Percentiles rank a stretch among this genome's conserved stretches.
These are phyloP conservation scores for Solen grandis DNA, from an alignment of 1,140 invertebrate species.

Conservation along the genomic window DNA sequence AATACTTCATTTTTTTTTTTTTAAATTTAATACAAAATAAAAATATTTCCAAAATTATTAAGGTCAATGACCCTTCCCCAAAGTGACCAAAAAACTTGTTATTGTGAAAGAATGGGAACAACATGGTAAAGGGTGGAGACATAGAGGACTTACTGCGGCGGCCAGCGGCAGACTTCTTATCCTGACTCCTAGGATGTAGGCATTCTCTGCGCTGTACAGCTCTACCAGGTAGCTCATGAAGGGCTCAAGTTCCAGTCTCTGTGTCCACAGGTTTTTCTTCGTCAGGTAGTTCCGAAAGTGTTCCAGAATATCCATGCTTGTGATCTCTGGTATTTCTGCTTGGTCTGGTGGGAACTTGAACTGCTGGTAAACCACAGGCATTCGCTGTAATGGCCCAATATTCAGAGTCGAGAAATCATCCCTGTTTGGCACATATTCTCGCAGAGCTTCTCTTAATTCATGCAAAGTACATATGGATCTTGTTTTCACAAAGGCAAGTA, in stretches of 20 bases:
- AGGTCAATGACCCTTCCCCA: too few relatives aligned
- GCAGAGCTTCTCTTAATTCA: slow-evolving; percentile 70
- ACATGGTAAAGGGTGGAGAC: too few relatives aligned
- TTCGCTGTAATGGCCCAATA: slow-evolving; percentile 74
- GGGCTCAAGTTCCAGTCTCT: slow-evolving; percentile 68
- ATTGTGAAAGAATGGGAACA: too few relatives aligned
- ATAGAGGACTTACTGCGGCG: slow-evolving; percentile 62
- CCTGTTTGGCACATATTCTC: slow-evolving; percentile 69
- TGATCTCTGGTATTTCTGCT: slow-evolving; percentile 73
- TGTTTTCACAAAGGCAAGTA: slow-evolving; percentile 73
- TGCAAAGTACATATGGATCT: slow-evolving; percentile 72
- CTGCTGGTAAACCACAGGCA: slow-evolving; percentile 73
- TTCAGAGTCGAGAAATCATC: slow-evolving; percentile 69
- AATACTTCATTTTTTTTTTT: too few relatives aligned
- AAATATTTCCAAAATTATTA: too few relatives aligned
- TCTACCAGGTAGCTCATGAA: slow-evolving; percentile 76
- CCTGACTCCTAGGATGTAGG: slow-evolving; percentile 75
- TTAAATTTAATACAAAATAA: too few relatives aligned
- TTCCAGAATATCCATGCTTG: slow-evolving; percentile 73
- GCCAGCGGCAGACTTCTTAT: slow-evolving; percentile 76
- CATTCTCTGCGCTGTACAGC: slow-evolving; percentile 64
- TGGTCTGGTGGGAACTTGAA: slow-evolving; percentile 76
- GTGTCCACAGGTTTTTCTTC: slow-evolving; percentile 71
- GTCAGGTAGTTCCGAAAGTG: slow-evolving; percentile 71
- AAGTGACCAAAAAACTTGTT: too few relatives aligned